Evolutionary conservation across 2,888 invertebrate genomes (phyloP).

Genomic region (Epistrophe grossulariae): DNA sequence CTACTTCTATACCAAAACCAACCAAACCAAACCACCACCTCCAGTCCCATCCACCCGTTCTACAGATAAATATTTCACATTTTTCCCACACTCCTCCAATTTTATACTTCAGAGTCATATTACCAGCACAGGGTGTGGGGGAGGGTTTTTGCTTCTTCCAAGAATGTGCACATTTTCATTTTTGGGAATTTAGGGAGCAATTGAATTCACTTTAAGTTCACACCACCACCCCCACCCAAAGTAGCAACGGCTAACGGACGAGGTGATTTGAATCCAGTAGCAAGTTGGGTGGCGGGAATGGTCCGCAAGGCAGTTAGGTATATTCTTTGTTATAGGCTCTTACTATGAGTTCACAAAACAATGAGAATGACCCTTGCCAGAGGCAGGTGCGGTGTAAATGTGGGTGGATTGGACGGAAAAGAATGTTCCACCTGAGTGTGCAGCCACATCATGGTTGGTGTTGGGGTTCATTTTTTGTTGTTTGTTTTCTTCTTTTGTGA

Average conservation of each 20-base stretch:
- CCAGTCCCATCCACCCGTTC: constrained; percentile 5
- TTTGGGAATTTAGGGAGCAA: constrained; percentile 65
- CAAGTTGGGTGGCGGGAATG: constrained; percentile 23
- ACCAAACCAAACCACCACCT: constrained; percentile 2
- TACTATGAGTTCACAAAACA: constrained; percentile 33
- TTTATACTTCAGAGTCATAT: not conserved
- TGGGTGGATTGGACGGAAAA: constrained; percentile 59
- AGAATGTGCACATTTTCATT: constrained; percentile 55
- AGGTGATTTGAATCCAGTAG: constrained; percentile 27
- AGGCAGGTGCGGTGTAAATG: constrained; percentile 9
- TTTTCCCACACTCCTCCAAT: constrained; percentile 17
- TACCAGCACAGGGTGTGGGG: not conserved
- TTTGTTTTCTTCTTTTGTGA: not conserved
- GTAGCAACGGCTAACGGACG: not conserved
- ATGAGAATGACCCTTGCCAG: constrained; percentile 62
- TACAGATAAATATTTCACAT: constrained; percentile 46
- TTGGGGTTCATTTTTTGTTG: constrained; percentile 31
- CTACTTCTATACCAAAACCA: not conserved
- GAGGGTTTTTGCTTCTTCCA: constrained; percentile 7
- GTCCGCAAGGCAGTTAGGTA: constrained; percentile 27
- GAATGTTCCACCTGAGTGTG: constrained; percentile 75
- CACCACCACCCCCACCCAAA: constrained; percentile 52
- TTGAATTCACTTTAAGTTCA: constrained; percentile 70
- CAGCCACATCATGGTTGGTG: constrained; percentile 46
- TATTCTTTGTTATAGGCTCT: not conserved